Evolutionary conservation across 2,113 vertebrate species (phyloP), one percentile per base, ranked within the genome.

Genomic region (Peucedramus taeniatus): DNA sequence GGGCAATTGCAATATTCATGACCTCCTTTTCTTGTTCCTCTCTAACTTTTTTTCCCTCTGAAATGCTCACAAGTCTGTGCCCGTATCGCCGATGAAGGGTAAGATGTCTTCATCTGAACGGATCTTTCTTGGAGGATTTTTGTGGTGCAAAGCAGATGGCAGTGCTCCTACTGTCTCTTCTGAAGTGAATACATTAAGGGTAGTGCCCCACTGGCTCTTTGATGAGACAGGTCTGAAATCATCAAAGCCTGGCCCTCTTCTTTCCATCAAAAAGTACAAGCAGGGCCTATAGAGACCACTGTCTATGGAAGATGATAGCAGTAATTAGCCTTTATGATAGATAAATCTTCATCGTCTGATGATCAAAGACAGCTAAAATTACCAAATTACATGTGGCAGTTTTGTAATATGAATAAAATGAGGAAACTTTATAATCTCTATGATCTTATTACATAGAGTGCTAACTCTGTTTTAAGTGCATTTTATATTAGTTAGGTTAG

Each of bases 291-390:
- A 27, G 95, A 94, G 90, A 95, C 95, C 72, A 61, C 76, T 86
- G 90, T 87, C 93, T 95, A 50, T 50, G n/a, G 86, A 61, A 95
- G 69, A 93, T 1, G 51, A 77, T 90, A 94, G 88, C 74, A 88
- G 91, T 96, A 97, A 97, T 97, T 96, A 97, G 91, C 76, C 60
- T 94, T 84, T 87, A 78, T 89, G 91, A 94, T 87, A 96, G 96
- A 96, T 94, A 97, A 96, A 94, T 90, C 92, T 97, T 94, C 87
- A 85, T 86, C 71, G 21, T 96, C 92, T 97, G 94, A 94, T 96
- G 96, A 97, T 97, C 95, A 97, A 96, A 97, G 96, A 94, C 83
- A 94, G 75, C 69, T 95, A 74, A 96, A 96, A 96, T 96, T 97
- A 83, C 90, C 39, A 93, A 96, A 97, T 96, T 93, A 89, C 95